phyloP scores from a whole-genome alignment of 2,797 vertebrate species.

The Natrix natrix region DNA sequence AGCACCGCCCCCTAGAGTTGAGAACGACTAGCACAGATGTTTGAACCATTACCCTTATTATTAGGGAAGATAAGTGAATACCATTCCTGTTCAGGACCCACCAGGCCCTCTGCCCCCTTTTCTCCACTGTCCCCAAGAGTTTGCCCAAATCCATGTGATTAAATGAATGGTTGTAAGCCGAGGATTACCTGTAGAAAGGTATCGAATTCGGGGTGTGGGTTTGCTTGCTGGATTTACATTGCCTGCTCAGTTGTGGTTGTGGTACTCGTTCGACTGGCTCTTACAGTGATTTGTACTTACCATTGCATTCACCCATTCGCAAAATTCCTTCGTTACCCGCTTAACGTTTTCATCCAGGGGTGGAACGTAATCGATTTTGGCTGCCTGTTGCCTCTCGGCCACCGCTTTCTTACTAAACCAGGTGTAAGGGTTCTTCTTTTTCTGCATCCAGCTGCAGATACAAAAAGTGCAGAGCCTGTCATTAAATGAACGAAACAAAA shows the following conservation, averaged over 20 bases:
- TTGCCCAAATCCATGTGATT: too few relatives aligned
- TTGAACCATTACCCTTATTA: too few relatives aligned
- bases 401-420: slow-evolving; percentile 55
- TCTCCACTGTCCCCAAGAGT: not conserved
- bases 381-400: slow-evolving; percentile 42
- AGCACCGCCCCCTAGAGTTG: too few relatives aligned
- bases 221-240: too few relatives aligned
- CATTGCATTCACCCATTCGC: slow-evolving; percentile 64
- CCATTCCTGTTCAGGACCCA: not conserved
- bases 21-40: too few relatives aligned
- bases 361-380: slow-evolving; percentile 23
- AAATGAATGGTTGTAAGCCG: too few relatives aligned
- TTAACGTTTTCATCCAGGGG: slow-evolving; percentile 59
- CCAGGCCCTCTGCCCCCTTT: not conserved
- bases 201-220: not conserved
- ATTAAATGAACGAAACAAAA: not conserved
- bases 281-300: slow-evolving; percentile 58
- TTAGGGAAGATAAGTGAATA: too few relatives aligned
- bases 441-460: slow-evolving; percentile 47
- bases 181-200: not conserved
- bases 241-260: not conserved
- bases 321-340: slow-evolving; percentile 66
- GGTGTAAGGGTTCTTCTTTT: slow-evolving; percentile 56
- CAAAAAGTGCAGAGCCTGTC: not conserved
- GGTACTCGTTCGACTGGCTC: not conserved